Base-by-base conservation (phyloP, 1,140 invertebrate genomes). In the Drosophila sechellia region DNA sequence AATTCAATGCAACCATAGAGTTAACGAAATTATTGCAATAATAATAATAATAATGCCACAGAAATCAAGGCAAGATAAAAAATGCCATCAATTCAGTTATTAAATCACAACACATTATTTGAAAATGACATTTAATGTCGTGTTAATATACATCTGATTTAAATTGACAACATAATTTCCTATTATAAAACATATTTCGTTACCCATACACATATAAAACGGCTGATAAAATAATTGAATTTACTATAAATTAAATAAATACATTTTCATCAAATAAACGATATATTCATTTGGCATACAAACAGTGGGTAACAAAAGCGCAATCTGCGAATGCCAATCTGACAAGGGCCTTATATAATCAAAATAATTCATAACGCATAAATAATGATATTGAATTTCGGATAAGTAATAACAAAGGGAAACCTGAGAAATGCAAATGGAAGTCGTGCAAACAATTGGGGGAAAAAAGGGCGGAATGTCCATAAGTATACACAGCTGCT, bases 351-450 rank as follows among this genome's bases (percentile, higher is more conserved):
- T 76, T 66, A 66, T 58, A 65, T 45, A 57, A 75, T 40, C 48
- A 43, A 58, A 58, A 57, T 40, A 68, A 77, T 61, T 64, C 71
- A 74, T 74, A 68, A 76, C 49, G 63, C 58, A 56, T 52, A 58
- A 42, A 77, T 61, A 76, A 69, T 70, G 46, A 73, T 75, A 45
- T 54, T 54, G 56, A 69, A 76, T 69, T 56, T 49, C 45, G 71
- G 42, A 73, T 43, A 49, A 42, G 54, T 39, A 77, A 77, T 58
- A 76, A 68, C 40, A 68, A 53, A 68, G 12, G 48, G 46, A 61
- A 77, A 77, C 70, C 58, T 59, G 37, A 77, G 60, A 55, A 48
- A 17, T 42, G 56, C 71, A 20, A 49, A 50, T 20, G 8, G 20
- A 52, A 68, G 60, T 66, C 56, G 15, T 43, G 31, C 56, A 71